These are phyloP conservation scores for Noctua fimbriata DNA, from an alignment of 2,888 invertebrate genomes.

Conservation along the genomic window DNA sequence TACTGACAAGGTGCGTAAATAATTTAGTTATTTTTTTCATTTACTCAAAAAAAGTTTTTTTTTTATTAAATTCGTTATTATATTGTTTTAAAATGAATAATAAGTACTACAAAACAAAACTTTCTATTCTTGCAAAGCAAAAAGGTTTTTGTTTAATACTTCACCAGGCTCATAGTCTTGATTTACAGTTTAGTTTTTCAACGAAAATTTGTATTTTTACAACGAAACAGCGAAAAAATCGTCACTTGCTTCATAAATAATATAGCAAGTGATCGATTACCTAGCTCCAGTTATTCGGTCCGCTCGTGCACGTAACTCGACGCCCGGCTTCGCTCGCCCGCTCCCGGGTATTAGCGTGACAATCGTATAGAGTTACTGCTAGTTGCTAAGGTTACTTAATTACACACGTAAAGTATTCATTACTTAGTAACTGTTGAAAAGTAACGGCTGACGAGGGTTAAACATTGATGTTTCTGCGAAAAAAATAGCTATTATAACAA, in stretches of 20 bases:
- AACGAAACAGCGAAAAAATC: background rate
- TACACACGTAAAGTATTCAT: constrained; percentile 60
- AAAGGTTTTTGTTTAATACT: background rate
- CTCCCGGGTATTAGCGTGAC: constrained; percentile 74
- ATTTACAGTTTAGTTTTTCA: background rate
- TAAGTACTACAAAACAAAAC: background rate
- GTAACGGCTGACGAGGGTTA: constrained; percentile 4
- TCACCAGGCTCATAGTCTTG: background rate
- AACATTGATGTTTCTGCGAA: background rate
- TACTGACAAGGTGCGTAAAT: background rate
- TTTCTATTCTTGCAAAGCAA: background rate
- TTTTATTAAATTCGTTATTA: background rate
- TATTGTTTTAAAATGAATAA: background rate
- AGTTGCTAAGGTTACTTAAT: constrained; percentile 69
- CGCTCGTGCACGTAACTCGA: constrained; percentile 70
- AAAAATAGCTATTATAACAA: background rate
- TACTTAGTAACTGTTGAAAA: constrained; percentile 45
- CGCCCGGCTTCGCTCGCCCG: constrained; percentile 68
- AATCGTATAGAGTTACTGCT: constrained; percentile 75
- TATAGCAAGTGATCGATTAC: constrained; percentile 37
- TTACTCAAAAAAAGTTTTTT: background rate
- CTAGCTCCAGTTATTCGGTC: constrained; percentile 52
- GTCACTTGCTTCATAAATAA: constrained; percentile 17
- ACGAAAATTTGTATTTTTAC: background rate
- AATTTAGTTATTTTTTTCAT: no score